These are phyloP conservation scores for Perca flavescens DNA, from an alignment of 2,113 vertebrate species.

Conservation along the genomic window DNA sequence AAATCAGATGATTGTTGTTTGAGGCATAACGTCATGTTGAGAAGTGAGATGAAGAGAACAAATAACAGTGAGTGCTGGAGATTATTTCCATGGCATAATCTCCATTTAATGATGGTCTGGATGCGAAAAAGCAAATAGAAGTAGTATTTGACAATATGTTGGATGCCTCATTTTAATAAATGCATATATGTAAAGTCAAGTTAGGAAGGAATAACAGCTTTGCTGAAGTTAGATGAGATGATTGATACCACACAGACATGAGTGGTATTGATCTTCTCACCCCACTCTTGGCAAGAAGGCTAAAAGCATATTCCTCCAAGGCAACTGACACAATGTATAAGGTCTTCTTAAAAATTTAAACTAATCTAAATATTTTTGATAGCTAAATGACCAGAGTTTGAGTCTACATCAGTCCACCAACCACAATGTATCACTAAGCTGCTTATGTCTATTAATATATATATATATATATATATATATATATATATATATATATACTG, in stretches of 20 bases:
- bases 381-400: constrained; percentile 3
- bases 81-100: neutral
- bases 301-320: neutral
- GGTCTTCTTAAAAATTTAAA: neutral
- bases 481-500: too few species aligned
- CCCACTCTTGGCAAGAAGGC: too few species aligned
- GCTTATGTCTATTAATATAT: neutral
- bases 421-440: neutral
- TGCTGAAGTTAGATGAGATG: neutral
- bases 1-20: constrained; percentile 1
- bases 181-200: neutral
- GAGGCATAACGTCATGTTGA: neutral
- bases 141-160: neutral
- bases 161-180: neutral
- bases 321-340: neutral
- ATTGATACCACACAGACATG: neutral
- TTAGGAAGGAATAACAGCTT: neutral
- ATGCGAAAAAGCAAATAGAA: neutral
- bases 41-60: neutral
- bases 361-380: neutral
- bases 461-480: too few species aligned
- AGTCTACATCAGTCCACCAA: neutral
- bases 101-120: neutral
- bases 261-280: neutral
- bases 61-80: neutral